These are phyloP conservation scores for Xiphophorus birchmanni DNA, from an alignment of 2,797 vertebrate species.

Conservation along the genomic window DNA sequence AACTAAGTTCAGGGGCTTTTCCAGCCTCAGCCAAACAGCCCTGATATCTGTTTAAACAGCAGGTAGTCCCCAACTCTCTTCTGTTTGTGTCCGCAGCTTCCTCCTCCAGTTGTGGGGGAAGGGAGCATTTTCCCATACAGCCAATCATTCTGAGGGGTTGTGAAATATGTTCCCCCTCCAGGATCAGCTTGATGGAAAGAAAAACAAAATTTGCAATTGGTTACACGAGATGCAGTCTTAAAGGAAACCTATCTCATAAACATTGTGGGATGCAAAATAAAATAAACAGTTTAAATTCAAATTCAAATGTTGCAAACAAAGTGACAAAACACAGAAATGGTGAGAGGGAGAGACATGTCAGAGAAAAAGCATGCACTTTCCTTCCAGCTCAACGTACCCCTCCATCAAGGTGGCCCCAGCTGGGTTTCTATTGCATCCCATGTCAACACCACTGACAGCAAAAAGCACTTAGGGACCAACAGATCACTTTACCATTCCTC, in stretches of 20 bases:
- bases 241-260: background rate
- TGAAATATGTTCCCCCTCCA: constrained; percentile 67
- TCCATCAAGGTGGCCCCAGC: constrained; percentile 68
- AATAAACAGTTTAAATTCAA: background rate
- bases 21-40: constrained; percentile 60
- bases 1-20: constrained; percentile 67
- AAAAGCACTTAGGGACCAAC: constrained; percentile 77
- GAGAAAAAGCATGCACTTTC: constrained; percentile 17
- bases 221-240: constrained; percentile 23
- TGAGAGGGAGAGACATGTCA: background rate
- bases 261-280: background rate
- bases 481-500: constrained; percentile 82
- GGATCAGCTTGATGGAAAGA: constrained; percentile 62
- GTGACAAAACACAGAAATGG: background rate
- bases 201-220: constrained; percentile 57
- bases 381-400: constrained; percentile 50
- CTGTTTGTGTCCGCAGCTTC: constrained; percentile 74
- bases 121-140: constrained; percentile 70
- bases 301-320: background rate
- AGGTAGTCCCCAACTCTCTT: constrained; percentile 73
- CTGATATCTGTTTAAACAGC: constrained; percentile 80
- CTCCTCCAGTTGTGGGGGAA: constrained; percentile 55
- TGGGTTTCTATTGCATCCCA: constrained; percentile 76
- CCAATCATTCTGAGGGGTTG: constrained; percentile 48
- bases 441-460: constrained; percentile 79